Percentiles rank a stretch among this genome's conserved stretches.
Conservation (phyloP, 1,140 invertebrate genomes). For the Acyrthosiphon pisum region DNA sequence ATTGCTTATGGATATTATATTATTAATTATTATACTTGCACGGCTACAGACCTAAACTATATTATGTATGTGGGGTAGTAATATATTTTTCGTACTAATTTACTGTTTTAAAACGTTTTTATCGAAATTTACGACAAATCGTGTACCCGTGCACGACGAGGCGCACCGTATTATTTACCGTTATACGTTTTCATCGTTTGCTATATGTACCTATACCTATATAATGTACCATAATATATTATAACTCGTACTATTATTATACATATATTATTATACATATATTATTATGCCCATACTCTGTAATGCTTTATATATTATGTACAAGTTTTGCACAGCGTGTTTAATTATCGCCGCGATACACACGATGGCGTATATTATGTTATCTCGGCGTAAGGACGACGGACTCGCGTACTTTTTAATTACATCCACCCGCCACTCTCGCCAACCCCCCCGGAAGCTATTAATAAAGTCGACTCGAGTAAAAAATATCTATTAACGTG, state of each 20-base stretch:
- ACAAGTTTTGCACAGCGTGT: neutral
- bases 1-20: neutral
- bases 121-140: slow-evolving; percentile 19
- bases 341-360: neutral
- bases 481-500: neutral
- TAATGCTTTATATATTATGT: neutral
- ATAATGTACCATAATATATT: no score
- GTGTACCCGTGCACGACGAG: neutral
- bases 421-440: neutral
- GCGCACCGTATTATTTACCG: slow-evolving; percentile 8
- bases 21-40: neutral
- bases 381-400: neutral
- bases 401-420: neutral
- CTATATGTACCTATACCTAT: neutral
- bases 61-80: neutral
- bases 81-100: neutral
- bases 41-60: neutral
- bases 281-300: neutral
- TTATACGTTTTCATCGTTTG: neutral
- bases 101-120: neutral
- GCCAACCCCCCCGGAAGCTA: neutral
- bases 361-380: neutral
- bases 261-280: slow-evolving; percentile 1
- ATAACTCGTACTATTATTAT: neutral
- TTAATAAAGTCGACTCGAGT: neutral